Conservation (phyloP, 2,113 vertebrate species). For the Amblyopsis rosae region DNA sequence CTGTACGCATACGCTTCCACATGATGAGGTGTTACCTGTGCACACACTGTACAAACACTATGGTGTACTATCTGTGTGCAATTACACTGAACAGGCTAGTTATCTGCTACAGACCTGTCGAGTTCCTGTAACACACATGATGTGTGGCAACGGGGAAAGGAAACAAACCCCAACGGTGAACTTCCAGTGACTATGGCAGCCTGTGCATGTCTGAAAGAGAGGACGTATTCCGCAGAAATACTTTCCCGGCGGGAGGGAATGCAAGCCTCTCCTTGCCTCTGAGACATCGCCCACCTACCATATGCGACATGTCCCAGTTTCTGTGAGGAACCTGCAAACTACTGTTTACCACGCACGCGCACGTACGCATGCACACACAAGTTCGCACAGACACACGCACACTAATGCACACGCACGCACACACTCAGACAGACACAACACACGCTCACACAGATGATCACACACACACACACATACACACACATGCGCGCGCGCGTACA, state of each 20-base stretch:
- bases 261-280: conserved; percentile 27
- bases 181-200: conserved; percentile 4
- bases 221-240: not conserved
- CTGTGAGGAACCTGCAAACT: conserved; percentile 36
- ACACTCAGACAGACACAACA: too few relatives aligned
- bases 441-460: too few relatives aligned
- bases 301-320: conserved; percentile 45
- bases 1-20: too few relatives aligned
- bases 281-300: conserved; percentile 25
- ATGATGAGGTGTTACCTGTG: too few relatives aligned
- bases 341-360: conserved; percentile 28
- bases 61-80: too few relatives aligned
- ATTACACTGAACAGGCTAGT: too few relatives aligned
- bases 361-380: not conserved
- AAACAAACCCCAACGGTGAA: conserved; percentile 25
- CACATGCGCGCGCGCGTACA: conserved; percentile 15
- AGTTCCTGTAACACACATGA: conserved; percentile 51
- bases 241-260: conserved; percentile 19
- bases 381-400: too few relatives aligned
- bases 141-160: conserved; percentile 18
- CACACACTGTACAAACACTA: too few relatives aligned
- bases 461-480: too few relatives aligned
- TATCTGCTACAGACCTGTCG: conserved; percentile 46
- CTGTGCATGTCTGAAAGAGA: conserved; percentile 34
- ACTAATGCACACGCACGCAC: too few relatives aligned